A percentile compares a stretch with the other conserved stretches of the same genome.
phyloP scores from a whole-genome alignment of 2,113 vertebrate species.

The Osmerus eperlanus region DNA sequence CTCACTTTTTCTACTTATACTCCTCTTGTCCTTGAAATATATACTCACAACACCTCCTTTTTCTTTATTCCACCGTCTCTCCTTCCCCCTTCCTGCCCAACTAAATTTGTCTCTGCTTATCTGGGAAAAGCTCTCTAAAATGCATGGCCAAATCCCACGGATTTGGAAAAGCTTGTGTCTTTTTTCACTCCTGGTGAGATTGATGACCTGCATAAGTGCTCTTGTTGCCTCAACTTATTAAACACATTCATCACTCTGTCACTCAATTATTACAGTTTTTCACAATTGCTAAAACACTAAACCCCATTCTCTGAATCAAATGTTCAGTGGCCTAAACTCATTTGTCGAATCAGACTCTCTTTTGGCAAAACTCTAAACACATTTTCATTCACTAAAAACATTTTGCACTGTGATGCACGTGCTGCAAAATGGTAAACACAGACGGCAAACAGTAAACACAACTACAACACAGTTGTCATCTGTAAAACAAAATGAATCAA shows the following conservation, averaged over 20 bases:
- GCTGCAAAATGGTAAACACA: too few relatives aligned
- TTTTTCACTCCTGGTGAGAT: conserved; percentile 52
- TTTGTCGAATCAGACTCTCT: too few relatives aligned
- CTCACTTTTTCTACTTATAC: background rate
- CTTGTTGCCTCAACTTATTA: conserved; percentile 65
- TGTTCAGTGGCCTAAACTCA: too few relatives aligned
- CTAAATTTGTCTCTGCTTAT: conserved; percentile 47
- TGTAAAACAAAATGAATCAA: too few relatives aligned
- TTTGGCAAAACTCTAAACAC: too few relatives aligned
- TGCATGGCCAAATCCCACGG: conserved; percentile 51
- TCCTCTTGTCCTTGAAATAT: background rate
- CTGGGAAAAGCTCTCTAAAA: conserved; percentile 48
- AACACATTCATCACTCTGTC: conserved; percentile 65
- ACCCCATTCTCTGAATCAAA: too few relatives aligned
- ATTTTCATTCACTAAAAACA: too few relatives aligned
- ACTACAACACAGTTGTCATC: too few relatives aligned
- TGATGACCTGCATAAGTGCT: conserved; percentile 62
- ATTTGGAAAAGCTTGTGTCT: conserved; percentile 47
- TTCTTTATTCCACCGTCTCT: background rate
- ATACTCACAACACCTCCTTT: background rate
- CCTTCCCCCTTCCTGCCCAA: background rate
- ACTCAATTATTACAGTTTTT: conserved; percentile 51
- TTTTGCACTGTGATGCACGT: too few relatives aligned
- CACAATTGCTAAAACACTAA: too few relatives aligned
- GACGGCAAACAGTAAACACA: too few relatives aligned